Evolutionary conservation across 2,797 vertebrate species (phyloP), one percentile per base, ranked within the genome.

Genomic region (Paguma larvata): DNA sequence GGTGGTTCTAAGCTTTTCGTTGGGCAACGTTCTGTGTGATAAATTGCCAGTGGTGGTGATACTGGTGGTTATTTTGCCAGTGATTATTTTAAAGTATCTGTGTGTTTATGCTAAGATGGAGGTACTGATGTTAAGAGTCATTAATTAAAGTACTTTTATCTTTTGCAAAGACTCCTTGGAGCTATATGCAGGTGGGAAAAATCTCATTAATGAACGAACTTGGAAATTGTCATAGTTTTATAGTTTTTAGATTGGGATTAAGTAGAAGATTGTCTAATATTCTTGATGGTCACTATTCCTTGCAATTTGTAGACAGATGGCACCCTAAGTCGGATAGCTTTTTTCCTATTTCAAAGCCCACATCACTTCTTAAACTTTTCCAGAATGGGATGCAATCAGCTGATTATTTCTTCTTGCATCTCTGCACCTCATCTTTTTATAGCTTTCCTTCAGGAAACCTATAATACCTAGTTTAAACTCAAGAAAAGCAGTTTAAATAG

Each of bases 351-450:
- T 91, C 67, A 62, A 94, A 96, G 32, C 44, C 77, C 82, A 7
- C 27, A 63, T 96, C 25, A 34, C 53, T 93, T 94, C 44, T 84
- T 90, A 92, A 97, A 82, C 59, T 89, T 96, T 84, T 72, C 80
- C 48, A 96, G 75, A 94, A 94, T 91, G 72, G 73, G 13, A 46
- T 79, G 78, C 48, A 95, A 83, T 95, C 53, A 97, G 38, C 44
- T 79, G 48, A 62, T 95, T 94, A 92, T 95, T 95, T 96, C 72
- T 93, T 93, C n/a, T 65, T 95, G 38, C 7, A 32, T 93, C 62
- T 93, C 77, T 90, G 85, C 88, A 83, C 92, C 56, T 96, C 65
- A 75, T 96, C 56, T 96, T 97, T 97, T 96, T 91, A 96, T 95
- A 96, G 80, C 51, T 95, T 13, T 90, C 53, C 53, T 97, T 97